Evolutionary conservation across 2,888 invertebrate species (phyloP).

Genomic region (Colletes collaris): DNA sequence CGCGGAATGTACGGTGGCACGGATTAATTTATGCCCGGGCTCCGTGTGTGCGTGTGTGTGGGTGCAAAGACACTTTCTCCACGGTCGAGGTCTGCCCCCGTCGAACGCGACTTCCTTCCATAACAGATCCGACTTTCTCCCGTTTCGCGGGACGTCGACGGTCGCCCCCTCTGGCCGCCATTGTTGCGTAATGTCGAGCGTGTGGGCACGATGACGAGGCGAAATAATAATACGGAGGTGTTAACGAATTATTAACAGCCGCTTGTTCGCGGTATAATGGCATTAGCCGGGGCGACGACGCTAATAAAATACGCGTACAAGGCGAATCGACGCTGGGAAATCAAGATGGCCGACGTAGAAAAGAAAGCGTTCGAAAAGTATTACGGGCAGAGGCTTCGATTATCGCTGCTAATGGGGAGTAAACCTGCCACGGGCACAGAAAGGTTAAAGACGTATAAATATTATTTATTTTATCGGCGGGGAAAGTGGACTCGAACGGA

Average conservation of each 20-base stretch:
- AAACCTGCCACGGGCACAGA: too few species aligned
- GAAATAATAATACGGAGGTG: slow-evolving; percentile 33
- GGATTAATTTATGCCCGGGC: slow-evolving; percentile 60
- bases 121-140: slow-evolving; percentile 71
- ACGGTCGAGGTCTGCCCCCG: slow-evolving; percentile 57
- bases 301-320: neutral
- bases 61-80: slow-evolving; percentile 72
- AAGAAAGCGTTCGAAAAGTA: slow-evolving; percentile 5
- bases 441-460: too few species aligned
- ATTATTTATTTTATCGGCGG: too few species aligned
- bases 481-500: too few species aligned
- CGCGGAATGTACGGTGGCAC: slow-evolving; percentile 8
- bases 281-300: neutral
- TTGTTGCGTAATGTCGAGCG: slow-evolving; percentile 56
- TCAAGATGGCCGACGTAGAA: neutral
- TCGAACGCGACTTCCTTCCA: slow-evolving; percentile 61
- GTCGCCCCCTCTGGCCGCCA: neutral
- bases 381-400: too few species aligned
- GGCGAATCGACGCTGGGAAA: neutral
- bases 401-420: too few species aligned
- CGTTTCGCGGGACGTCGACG: slow-evolving; percentile 45
- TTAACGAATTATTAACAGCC: slow-evolving; percentile 26
- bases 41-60: slow-evolving; percentile 50
- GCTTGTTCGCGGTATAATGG: neutral
- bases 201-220: slow-evolving; percentile 29